A percentile compares a stretch with the other conserved stretches of the same genome.
phyloP scores from a whole-genome alignment of 2,888 invertebrate genomes.

The Brenthis daphne region DNA sequence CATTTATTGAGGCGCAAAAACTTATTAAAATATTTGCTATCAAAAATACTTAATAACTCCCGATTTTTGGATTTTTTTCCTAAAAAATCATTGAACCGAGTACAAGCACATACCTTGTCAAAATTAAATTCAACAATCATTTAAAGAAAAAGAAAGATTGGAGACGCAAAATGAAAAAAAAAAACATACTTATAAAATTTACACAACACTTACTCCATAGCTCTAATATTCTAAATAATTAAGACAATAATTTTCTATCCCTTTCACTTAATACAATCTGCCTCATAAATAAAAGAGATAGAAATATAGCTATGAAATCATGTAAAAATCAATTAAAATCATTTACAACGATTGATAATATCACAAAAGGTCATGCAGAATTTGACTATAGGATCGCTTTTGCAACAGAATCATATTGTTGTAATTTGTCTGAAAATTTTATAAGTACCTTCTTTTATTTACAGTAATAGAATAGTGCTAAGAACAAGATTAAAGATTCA shows the following conservation, averaged over 20 bases:
- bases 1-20: neutral
- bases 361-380: constrained; percentile 60
- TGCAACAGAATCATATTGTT: constrained; percentile 60
- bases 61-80: constrained; percentile 70
- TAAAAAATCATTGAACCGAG: constrained; percentile 73
- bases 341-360: constrained; percentile 54
- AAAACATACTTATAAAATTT: constrained; percentile 26
- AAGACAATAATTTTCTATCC: neutral
- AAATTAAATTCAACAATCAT: constrained; percentile 49
- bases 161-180: constrained; percentile 12
- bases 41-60: constrained; percentile 46
- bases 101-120: constrained; percentile 49
- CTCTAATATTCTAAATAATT: neutral
- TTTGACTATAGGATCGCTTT: constrained; percentile 42
- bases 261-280: neutral
- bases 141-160: constrained; percentile 16
- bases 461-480: constrained; percentile 14
- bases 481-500: constrained; percentile 21
- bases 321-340: constrained; percentile 29
- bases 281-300: neutral
- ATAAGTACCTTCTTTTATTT: neutral
- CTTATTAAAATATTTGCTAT: constrained; percentile 30
- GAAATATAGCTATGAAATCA: neutral
- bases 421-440: constrained; percentile 40
- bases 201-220: neutral